These are phyloP conservation scores for Peromyscus eremicus DNA, from an alignment of 2,797 vertebrate species.

Conservation along the genomic window DNA sequence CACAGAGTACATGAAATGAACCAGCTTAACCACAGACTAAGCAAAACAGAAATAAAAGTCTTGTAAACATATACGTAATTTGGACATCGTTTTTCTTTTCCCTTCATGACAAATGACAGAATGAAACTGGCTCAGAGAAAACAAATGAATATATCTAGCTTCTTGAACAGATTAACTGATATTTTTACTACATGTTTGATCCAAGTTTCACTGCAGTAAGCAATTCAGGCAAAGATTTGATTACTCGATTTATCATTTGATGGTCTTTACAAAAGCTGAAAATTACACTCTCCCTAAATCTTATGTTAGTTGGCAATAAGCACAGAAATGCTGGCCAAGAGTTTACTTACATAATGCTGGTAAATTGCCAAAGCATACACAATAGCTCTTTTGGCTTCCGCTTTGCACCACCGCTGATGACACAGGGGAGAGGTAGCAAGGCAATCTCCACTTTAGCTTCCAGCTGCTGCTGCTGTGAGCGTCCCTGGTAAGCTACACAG, in stretches of 20 bases:
- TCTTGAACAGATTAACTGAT: constrained; percentile 71
- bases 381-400: constrained; percentile 2
- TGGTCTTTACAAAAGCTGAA: constrained; percentile 75
- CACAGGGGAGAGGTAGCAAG: not conserved
- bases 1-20: constrained; percentile 48
- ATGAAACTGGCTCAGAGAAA: constrained; percentile 66
- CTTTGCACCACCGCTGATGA: not conserved
- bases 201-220: constrained; percentile 65
- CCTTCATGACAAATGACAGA: constrained; percentile 55
- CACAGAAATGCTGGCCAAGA: constrained; percentile 49
- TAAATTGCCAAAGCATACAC: not conserved
- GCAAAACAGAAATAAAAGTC: not conserved
- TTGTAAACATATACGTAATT: constrained; percentile 74
- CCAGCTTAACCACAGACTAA: constrained; percentile 64
- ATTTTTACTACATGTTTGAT: constrained; percentile 79
- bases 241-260: constrained; percentile 75
- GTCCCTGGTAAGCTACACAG: not conserved
- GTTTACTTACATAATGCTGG: constrained; percentile 30
- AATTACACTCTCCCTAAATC: constrained; percentile 78
- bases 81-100: constrained; percentile 56
- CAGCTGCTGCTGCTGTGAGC: not conserved
- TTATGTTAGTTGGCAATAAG: constrained; percentile 62
- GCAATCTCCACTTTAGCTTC: not conserved
- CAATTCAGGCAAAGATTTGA: constrained; percentile 68
- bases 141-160: constrained; percentile 68